Percentiles rank a stretch among this genome's conserved stretches.
Conservation (phyloP, 2,113 vertebrate genomes). For the Atlantisia rogersi region DNA sequence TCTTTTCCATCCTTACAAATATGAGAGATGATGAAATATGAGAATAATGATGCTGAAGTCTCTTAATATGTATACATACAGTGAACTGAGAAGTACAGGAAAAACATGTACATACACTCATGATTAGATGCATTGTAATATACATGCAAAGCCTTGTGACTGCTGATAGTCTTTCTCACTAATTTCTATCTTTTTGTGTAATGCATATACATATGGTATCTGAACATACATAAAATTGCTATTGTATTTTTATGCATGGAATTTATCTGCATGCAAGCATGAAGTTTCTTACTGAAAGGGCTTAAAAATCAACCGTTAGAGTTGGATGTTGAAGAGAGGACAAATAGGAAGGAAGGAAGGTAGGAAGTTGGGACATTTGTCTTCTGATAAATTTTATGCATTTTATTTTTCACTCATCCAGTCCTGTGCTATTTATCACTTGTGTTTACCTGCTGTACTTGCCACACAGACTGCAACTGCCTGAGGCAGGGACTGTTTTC, state of each 20-base stretch:
- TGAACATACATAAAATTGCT: background rate
- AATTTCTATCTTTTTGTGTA: background rate
- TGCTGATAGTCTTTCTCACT: background rate
- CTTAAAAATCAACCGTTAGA: background rate
- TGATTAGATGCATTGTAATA: background rate
- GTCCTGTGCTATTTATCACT: background rate
- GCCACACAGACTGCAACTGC: background rate
- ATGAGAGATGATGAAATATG: background rate
- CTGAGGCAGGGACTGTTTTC: constrained; percentile 26
- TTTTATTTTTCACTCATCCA: constrained; percentile 21
- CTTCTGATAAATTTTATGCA: background rate
- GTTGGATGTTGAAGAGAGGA: background rate
- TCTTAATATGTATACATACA: background rate
- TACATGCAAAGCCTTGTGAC: background rate
- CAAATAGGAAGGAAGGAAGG: background rate
- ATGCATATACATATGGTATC: background rate
- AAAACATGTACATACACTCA: background rate
- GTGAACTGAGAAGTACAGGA: background rate
- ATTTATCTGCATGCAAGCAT: background rate
- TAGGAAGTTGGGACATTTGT: background rate
- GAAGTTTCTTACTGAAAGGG: background rate
- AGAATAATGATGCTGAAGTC: background rate
- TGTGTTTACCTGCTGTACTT: constrained; percentile 16
- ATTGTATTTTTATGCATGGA: background rate
- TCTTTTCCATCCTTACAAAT: background rate